Evolutionary conservation across 2,797 vertebrate genomes (phyloP), one percentile per base, ranked within the genome.

Genomic region (Leptodactylus fallax): DNA sequence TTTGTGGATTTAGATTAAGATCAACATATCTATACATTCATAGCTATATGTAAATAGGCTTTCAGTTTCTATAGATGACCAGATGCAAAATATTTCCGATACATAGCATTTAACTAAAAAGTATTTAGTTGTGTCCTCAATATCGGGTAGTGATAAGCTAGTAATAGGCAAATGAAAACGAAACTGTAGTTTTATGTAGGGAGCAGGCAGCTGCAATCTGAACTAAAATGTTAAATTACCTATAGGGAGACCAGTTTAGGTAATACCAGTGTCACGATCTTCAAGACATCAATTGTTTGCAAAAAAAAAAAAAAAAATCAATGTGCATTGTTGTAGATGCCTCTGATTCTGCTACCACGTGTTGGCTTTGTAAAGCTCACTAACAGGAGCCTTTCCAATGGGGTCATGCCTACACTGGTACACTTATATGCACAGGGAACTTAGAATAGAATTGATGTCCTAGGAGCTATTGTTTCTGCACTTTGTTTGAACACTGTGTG

Each of bases 401-500:
- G 51, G 27, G 27, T 25, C 53, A 36, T 49, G 55, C 21, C 25
- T 61, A 5, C 53, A 45, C 82, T 56, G 17, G 23, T 72, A 25
- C 27, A n/a, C 63, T 80, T 72, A n/a, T 21, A 84, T 56, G 25
- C 55, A 88, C 77, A 88, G 61, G 74, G 77, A 47, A 72, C 67
- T 80, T 85, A 65, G 23, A 79, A 84, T 85, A 67, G 80, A 85
- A 85, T 71, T 55, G 76, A 23, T 81, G 55, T 87, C 85, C 85
- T 72, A n/a, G 49, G 85, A 79, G 83, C 51, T 47, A 90, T 91
- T 90, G 90, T 90, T 83, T 69, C 23, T 80, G 2, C 45, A 85
- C 72, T 83, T 69, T 82, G 72, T 90, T 90, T 87, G 85, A 90
- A 90, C 89, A 90, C 80, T 77, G 56, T 65, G 19, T 27, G 65